Evolutionary conservation across 1,140 invertebrate species (phyloP), one percentile per base, ranked within the genome.

Genomic region (Venustaconcha ellipsiformis): DNA sequence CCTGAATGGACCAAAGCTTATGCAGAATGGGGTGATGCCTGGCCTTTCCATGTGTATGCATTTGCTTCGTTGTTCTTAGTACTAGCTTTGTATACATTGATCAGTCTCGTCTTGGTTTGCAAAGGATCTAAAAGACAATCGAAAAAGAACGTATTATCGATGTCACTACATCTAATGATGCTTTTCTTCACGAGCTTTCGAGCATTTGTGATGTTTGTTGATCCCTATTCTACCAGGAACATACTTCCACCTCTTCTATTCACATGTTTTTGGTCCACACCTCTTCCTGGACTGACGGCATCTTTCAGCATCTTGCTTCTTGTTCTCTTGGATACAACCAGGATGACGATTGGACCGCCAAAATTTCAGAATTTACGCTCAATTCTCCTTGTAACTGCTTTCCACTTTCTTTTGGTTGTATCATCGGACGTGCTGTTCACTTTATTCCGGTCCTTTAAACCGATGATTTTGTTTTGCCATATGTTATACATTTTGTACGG

Each of bases 281-380:
- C 78, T 8, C 58, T 82, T 14, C 81, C 81, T 15, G 75, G 78
- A 23, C 65, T 82, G 13, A 80, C 78, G 11, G 78, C 81, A 17
- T 76, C 81, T 1, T 78, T 78, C 62, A 80, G 78, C 57, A 77
- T 82, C 14, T 60, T 82, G 37, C 60, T 82, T 20, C 76, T 82
- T 14, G 78, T 80, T 23, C 74, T 82, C 14, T 60, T 82, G 20
- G 81, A 82, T 67, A 82, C 81, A 14, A 82, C 81, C 17, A 82
- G 76, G 67, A 80, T 82, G 81, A 76, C 74, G 14, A 55, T 82
- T 17, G 81, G 72, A 18, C 81, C 81, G 13, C 81, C 81, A n/a
- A 23, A 69, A n/a, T 82, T 82, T 65, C 81, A 82, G 72, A 78
- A 71, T 23, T 63, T 82, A 15, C 30, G 65, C 15, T 71, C 71